phyloP scores from a whole-genome alignment of 2,888 invertebrate species.

The Sinohyriopsis cumingii region DNA sequence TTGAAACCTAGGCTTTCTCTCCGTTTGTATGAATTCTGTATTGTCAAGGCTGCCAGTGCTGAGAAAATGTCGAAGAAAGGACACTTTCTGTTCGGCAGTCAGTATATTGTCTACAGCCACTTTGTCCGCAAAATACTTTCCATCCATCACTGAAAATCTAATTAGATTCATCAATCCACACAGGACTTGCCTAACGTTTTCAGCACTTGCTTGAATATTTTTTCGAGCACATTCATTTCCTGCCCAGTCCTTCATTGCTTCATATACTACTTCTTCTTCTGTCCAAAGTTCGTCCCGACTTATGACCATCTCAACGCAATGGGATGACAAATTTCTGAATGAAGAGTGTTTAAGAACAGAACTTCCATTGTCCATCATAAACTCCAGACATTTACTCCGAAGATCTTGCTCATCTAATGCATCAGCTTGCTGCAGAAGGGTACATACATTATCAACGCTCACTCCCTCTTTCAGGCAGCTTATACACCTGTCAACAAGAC shows the following conservation, averaged over 20 bases:
- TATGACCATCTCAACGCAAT: slow-evolving; percentile 78
- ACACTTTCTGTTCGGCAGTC: slow-evolving; percentile 29
- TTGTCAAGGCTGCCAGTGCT: slow-evolving; percentile 8
- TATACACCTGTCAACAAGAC: slow-evolving; percentile 27
- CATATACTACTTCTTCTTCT: slow-evolving; percentile 64
- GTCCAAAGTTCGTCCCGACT: slow-evolving; percentile 79
- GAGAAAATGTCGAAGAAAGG: slow-evolving; percentile 33
- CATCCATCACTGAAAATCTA: slow-evolving; percentile 55
- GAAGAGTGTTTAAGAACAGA: slow-evolving; percentile 69
- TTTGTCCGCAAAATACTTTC: slow-evolving; percentile 37
- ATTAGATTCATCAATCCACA: slow-evolving; percentile 51
- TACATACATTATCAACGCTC: slow-evolving; percentile 33
- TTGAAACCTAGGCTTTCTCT: too few species aligned
- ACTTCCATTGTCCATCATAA: slow-evolving; percentile 16
- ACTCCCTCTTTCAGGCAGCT: slow-evolving; percentile 32
- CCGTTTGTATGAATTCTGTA: too few species aligned
- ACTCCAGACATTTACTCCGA: slow-evolving; percentile 31
- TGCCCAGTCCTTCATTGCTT: slow-evolving; percentile 51
- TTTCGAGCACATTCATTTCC: slow-evolving; percentile 51
- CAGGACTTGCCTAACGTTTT: slow-evolving; percentile 45
- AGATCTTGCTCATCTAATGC: slow-evolving; percentile 33
- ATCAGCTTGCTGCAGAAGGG: slow-evolving; percentile 44
- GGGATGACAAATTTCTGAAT: slow-evolving; percentile 79
- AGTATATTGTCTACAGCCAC: slow-evolving; percentile 37
- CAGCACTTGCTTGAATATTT: slow-evolving; percentile 40